A percentile compares a stretch with the other conserved stretches of the same genome.
phyloP scores from a whole-genome alignment of 2,113 vertebrate genomes.

The Catagonus wagneri region DNA sequence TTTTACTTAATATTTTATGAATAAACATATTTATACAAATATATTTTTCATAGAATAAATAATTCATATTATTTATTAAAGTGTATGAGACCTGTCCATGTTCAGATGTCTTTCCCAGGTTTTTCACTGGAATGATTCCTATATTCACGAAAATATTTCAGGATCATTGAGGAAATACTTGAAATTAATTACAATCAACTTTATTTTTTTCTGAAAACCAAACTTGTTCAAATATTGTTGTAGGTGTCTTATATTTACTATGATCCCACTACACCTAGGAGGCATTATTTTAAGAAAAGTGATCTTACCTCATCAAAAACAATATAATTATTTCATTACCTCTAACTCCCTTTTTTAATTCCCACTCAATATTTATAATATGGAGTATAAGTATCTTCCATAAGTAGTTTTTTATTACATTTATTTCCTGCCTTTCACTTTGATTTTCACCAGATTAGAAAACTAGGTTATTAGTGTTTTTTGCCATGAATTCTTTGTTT shows the following conservation, averaged over 20 bases:
- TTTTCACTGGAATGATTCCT: not conserved
- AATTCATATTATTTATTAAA: not conserved
- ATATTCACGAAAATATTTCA: not conserved
- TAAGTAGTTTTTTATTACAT: not conserved
- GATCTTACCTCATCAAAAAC: not conserved
- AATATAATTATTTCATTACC: not conserved
- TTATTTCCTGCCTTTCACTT: not conserved
- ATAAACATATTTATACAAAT: not conserved
- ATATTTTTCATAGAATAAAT: not conserved
- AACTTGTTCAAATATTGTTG: not conserved
- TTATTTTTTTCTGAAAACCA: not conserved
- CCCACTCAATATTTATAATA: not conserved
- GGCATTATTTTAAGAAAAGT: not conserved
- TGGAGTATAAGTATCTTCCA: not conserved
- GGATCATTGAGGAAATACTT: not conserved
- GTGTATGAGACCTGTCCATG: not conserved
- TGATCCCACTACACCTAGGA: not conserved
- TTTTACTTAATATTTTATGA: not conserved
- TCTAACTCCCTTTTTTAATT: not conserved
- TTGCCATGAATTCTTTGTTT: not conserved
- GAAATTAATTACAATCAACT: not conserved
- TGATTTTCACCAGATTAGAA: not conserved
- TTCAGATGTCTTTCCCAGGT: not conserved
- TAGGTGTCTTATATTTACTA: not conserved
- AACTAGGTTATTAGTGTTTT: not conserved